Conservation (phyloP, 2,888 invertebrate genomes). For the Xanthia togata region DNA sequence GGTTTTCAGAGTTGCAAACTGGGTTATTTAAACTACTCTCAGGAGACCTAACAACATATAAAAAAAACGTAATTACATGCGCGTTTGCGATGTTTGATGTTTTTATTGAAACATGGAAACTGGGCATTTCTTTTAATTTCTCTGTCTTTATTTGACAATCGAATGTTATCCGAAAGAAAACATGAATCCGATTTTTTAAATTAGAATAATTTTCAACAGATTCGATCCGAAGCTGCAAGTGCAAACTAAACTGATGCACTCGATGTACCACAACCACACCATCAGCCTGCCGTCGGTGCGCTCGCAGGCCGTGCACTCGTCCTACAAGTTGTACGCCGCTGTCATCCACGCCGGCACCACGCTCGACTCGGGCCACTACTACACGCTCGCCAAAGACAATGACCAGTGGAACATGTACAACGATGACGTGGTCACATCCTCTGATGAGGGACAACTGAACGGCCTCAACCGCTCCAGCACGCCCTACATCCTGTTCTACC, state of each 20-base stretch:
- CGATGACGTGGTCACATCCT: slow-evolving; percentile 93
- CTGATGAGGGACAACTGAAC: slow-evolving; percentile 91
- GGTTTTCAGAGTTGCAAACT: too few relatives aligned
- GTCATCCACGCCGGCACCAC: slow-evolving; percentile 96
- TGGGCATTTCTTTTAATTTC: slow-evolving; percentile 37
- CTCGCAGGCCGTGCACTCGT: slow-evolving; percentile 77
- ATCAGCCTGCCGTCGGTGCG: slow-evolving; percentile 86
- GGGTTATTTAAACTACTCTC: too few relatives aligned
- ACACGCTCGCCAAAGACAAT: slow-evolving; percentile 94
- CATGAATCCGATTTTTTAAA: slow-evolving; percentile 30
- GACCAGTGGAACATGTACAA: slow-evolving; percentile 95
- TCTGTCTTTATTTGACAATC: slow-evolving; percentile 20
- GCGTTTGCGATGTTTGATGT: too few relatives aligned
- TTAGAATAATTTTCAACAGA: slow-evolving; percentile 69
- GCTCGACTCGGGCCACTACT: slow-evolving; percentile 96
- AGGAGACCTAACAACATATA: too few relatives aligned
- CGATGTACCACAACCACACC: slow-evolving; percentile 91
- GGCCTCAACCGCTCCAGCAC: slow-evolving; percentile 93
- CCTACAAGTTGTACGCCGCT: slow-evolving; percentile 94
- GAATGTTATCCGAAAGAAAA: background rate
- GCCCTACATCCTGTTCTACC: slow-evolving; percentile 95
- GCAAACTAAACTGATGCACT: slow-evolving; percentile 95
- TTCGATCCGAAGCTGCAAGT: slow-evolving; percentile 89
- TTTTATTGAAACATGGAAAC: too few relatives aligned
- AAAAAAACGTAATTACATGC: too few relatives aligned